These are phyloP conservation scores for Pseudopodoces humilis DNA, from an alignment of 2,113 vertebrate species.

Conservation along the genomic window DNA sequence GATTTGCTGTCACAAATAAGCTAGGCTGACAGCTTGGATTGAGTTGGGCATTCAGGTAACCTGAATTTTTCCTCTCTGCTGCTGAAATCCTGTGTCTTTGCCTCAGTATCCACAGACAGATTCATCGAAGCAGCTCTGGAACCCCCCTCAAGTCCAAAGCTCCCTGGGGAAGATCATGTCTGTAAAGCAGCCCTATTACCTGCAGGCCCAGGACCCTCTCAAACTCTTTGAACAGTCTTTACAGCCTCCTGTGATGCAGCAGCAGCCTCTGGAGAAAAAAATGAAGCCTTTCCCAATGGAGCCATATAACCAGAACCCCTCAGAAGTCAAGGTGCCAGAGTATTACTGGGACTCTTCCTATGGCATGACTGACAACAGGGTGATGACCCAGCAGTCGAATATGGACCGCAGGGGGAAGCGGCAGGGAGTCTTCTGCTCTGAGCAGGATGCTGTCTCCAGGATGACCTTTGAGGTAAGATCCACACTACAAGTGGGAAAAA, in stretches of 20 bases:
- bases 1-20: accelerated
- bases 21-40: not conserved
- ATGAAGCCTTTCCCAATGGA: conserved; percentile 90
- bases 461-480: conserved; percentile 87
- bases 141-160: conserved; percentile 85
- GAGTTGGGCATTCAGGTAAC: not conserved
- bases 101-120: conserved; percentile 88
- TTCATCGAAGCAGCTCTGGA: conserved; percentile 91
- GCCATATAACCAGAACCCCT: conserved; percentile 83
- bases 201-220: conserved; percentile 86
- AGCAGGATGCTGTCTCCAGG: conserved; percentile 86
- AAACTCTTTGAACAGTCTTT: conserved; percentile 90
- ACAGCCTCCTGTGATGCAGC: conserved; percentile 80
- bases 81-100: not conserved
- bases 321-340: conserved; percentile 89
- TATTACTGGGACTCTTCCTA: conserved; percentile 93
- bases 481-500: not conserved
- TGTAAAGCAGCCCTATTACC: conserved; percentile 87
- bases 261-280: conserved; percentile 92
- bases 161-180: conserved; percentile 89
- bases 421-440: conserved; percentile 82
- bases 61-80: not conserved
- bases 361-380: conserved; percentile 80
- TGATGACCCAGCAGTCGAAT: conserved; percentile 76
- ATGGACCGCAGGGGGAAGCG: conserved; percentile 85